Base-by-base conservation (phyloP, 2,888 invertebrate genomes). In the Synergus itoensis region DNA sequence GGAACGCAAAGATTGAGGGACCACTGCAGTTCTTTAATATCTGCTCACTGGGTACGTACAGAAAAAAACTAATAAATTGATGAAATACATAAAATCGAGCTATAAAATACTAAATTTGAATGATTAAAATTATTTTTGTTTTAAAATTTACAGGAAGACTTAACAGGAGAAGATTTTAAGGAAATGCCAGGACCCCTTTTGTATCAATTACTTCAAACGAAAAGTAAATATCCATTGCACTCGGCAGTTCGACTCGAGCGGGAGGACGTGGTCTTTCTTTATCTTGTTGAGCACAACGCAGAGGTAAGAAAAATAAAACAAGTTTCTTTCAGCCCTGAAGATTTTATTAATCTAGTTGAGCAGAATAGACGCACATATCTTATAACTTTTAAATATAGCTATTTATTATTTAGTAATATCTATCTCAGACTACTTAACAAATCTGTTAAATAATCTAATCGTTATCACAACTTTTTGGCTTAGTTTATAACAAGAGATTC, bases 251-350 rank as follows among this genome's bases (percentile, higher is more conserved):
- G 97, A 53, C 94, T 98, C 40, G 93, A 96, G 88, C 93, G 99
- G 43, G 99, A 99, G 89, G 99, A 99, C 92, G 99, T 99, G 4
- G 98, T 99, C 5, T 98, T 98, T 92, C 94, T 99, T 77, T 99
- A 97, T 91, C 94, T 99, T 77, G 97, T 98, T 69, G 98, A 99
- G 92, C 97, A 97, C 93, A 96, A 97, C 89, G 94, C 96, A 41
- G 95, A 96, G 94, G 98, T 99, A 92, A 95, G 73, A 36, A 60
- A 21, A 60, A 60, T 60, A 18, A 62, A 14, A 60, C 1, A 62
- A 62, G 21, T 28, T 11, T 28, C 14, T 1, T 28, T 28, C 11
- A 14, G 62, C 12, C 7, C 28, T 14, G 4, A 21, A 60, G 3
- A 28, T 21, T 28, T 4, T 28, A 60, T 28, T 60, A 11, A 12